phyloP scores from a whole-genome alignment of 2,888 invertebrate genomes.

The Dicyrtomina minuta region DNA sequence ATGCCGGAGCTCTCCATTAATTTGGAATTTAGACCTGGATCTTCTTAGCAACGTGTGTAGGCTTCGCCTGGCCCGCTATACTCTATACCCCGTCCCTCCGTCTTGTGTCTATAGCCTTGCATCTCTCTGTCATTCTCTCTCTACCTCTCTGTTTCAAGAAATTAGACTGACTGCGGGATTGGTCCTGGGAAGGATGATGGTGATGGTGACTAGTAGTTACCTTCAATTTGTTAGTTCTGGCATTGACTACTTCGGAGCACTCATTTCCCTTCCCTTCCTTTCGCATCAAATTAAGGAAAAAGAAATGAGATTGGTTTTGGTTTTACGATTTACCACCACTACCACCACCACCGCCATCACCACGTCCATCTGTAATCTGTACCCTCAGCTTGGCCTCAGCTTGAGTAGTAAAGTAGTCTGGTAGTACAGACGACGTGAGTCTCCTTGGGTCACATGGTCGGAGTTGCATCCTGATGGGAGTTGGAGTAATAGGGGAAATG shows the following conservation, averaged over 20 bases:
- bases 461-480: neutral
- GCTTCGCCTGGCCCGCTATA: no score
- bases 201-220: constrained; percentile 17
- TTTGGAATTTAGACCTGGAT: constrained; percentile 19
- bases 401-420: neutral
- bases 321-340: no score
- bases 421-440: neutral
- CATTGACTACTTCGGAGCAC: neutral
- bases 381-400: neutral
- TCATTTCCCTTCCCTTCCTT: constrained; percentile 26
- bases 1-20: constrained; percentile 5
- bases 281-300: constrained; percentile 33
- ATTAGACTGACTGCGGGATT: neutral
- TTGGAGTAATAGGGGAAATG: neutral
- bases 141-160: neutral
- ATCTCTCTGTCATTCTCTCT: constrained; percentile 7
- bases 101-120: neutral
- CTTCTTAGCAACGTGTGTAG: constrained; percentile 1
- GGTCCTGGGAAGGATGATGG: neutral
- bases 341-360: no score
- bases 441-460: neutral
- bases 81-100: no score
- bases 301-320: constrained; percentile 33
- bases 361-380: neutral
- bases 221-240: constrained; percentile 28